Percentiles rank a stretch among this genome's conserved stretches.
Evolutionary conservation across 53 echinoderm and acorn worm genomes (phyloP).

Genomic region (Temnopleurus reevesii): DNA sequence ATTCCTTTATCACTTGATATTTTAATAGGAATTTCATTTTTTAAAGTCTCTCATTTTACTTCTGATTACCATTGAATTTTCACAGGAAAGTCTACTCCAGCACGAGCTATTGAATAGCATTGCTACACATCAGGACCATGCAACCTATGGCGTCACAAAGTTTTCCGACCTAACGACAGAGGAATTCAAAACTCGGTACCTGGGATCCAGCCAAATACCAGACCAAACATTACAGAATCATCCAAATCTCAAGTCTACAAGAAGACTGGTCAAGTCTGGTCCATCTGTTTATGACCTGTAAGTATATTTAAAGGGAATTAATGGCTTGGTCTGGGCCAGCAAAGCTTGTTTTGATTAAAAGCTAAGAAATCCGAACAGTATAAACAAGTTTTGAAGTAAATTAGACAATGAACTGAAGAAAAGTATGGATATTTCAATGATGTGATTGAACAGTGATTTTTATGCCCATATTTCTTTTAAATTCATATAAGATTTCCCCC

Average conservation of each 20-base stretch:
- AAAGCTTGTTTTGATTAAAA: too few species aligned
- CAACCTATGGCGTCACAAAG: constrained; percentile 83
- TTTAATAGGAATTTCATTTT: background rate
- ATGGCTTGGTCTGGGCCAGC: too few species aligned
- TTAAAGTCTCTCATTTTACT: background rate
- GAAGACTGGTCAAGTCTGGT: background rate
- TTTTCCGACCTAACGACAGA: constrained; percentile 86
- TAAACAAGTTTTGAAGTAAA: too few species aligned
- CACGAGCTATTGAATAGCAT: constrained; percentile 63
- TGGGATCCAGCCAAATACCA: constrained; percentile 47
- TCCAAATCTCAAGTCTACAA: background rate
- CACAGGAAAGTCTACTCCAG: constrained; percentile 75
- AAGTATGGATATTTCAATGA: too few species aligned
- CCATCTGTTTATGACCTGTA: constrained; percentile 58
- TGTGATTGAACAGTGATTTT: too few species aligned
- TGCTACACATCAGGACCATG: constrained; percentile 64
- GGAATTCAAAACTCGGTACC: constrained; percentile 71
- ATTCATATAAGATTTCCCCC: too few species aligned
- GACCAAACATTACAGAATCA: background rate
- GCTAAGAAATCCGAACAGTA: too few species aligned
- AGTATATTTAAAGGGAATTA: too few species aligned
- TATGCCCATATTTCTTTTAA: too few species aligned
- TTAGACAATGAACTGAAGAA: too few species aligned
- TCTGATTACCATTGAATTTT: background rate
- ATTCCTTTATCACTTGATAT: background rate